Percentiles rank a stretch among this genome's conserved stretches.
Evolutionary conservation across 2,888 invertebrate genomes (phyloP).

Genomic region (Thecophora atra): DNA sequence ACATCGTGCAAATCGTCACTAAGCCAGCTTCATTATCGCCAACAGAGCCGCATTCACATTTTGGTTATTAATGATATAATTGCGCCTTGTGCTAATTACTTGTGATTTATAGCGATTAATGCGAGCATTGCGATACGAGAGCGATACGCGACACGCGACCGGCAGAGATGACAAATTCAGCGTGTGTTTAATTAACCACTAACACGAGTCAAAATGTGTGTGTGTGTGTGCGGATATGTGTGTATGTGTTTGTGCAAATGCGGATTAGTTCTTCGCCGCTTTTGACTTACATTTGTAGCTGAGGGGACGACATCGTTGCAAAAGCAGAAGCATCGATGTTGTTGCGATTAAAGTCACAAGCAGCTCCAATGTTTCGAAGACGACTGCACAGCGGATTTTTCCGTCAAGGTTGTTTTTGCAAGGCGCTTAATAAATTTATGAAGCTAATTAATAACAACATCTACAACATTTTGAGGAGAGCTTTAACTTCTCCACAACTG

Average conservation of each 20-base stretch:
- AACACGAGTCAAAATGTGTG: background rate
- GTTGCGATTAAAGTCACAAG: no score
- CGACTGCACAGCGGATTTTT: no score
- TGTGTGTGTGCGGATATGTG: background rate
- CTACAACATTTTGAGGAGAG: no score
- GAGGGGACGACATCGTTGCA: background rate
- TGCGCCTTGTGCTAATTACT: slow-evolving; percentile 19
- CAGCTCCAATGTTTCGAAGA: no score
- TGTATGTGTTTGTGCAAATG: background rate
- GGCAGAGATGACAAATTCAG: slow-evolving; percentile 4
- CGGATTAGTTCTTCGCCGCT: background rate
- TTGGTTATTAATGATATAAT: slow-evolving; percentile 31
- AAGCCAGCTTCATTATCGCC: background rate
- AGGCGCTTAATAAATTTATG: no score
- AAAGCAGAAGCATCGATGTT: background rate
- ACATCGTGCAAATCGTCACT: background rate
- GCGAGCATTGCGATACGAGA: background rate
- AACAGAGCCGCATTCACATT: slow-evolving; percentile 15
- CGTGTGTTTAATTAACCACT: slow-evolving; percentile 11
- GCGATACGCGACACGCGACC: background rate
- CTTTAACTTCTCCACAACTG: background rate
- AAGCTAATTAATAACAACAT: no score
- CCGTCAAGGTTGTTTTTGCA: no score
- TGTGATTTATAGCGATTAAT: slow-evolving; percentile 24
- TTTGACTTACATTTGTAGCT: background rate